Evolutionary conservation across 1,140 invertebrate species (phyloP).

Genomic region (Penaeus chinensis): DNA sequence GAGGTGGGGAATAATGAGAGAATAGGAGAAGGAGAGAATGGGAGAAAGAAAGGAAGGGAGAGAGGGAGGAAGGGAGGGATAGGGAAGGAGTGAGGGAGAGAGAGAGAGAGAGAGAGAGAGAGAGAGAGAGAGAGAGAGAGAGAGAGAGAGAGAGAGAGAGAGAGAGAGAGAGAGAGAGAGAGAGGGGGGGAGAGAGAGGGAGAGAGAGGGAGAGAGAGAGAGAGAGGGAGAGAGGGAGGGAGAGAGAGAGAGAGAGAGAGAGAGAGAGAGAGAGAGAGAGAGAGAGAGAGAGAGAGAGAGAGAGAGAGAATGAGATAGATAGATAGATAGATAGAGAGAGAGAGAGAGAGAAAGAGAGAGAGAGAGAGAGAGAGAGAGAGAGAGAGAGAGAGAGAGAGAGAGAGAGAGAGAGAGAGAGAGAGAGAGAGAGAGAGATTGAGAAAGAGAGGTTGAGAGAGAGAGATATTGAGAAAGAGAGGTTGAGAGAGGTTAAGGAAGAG

Average conservation of each 20-base stretch:
- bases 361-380: not conserved
- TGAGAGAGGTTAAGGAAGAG: no score
- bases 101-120: not conserved
- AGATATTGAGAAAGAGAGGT: constrained; percentile 17
- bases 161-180: constrained; percentile 23
- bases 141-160: constrained; percentile 18
- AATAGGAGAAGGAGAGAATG: not conserved
- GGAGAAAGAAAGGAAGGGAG: not conserved
- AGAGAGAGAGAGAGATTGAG: not conserved
- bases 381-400: not conserved
- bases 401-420: not conserved
- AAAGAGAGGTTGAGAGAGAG: constrained; percentile 4
- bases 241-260: constrained; percentile 9
- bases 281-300: not conserved
- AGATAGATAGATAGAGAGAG: not conserved
- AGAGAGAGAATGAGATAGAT: no score
- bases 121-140: constrained; percentile 3
- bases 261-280: not conserved
- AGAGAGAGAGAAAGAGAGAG: not conserved
- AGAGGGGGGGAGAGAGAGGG: constrained; percentile 1
- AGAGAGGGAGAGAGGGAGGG: not conserved
- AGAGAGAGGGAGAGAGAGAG: not conserved
- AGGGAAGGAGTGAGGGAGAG: not conserved
- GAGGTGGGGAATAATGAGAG: not conserved
- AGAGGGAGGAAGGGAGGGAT: not conserved